These are phyloP conservation scores for Acanthosepion esculentum DNA, from an alignment of 2,888 invertebrate genomes.

Conservation along the genomic window DNA sequence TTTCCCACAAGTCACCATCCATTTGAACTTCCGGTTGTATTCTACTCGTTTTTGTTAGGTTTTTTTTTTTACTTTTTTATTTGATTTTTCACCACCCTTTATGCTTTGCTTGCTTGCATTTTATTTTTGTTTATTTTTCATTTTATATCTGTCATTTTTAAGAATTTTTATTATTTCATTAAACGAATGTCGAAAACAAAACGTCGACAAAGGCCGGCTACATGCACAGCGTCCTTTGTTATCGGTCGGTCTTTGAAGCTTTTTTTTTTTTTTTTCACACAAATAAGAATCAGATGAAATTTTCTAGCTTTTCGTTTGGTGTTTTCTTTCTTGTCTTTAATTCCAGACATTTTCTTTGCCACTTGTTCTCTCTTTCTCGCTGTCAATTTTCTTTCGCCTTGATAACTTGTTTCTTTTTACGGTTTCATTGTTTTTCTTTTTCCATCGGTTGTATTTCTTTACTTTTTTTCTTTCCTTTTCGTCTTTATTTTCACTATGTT, in stretches of 20 bases:
- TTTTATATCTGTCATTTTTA: background rate
- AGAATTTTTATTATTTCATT: conserved; percentile 33
- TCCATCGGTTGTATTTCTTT: background rate
- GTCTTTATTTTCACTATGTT: background rate
- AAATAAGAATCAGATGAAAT: background rate
- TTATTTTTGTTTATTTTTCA: background rate
- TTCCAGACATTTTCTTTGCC: background rate
- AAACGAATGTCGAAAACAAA: conserved; percentile 20
- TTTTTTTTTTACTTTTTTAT: background rate
- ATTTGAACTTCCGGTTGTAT: conserved; percentile 2
- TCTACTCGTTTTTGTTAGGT: background rate
- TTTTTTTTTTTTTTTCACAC: background rate
- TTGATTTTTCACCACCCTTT: background rate
- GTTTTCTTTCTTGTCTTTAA: background rate
- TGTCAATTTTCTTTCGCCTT: background rate
- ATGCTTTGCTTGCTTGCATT: background rate
- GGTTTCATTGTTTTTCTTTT: background rate
- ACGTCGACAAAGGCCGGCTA: conserved; percentile 20
- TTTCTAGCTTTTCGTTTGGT: background rate
- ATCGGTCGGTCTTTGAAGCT: background rate
- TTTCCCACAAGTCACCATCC: background rate
- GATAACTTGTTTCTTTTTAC: background rate
- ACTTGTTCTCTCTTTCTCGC: background rate
- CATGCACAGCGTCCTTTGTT: background rate
- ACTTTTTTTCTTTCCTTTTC: background rate